Conservation (phyloP, 2,888 invertebrate genomes). For the Drosophila differens region DNA sequence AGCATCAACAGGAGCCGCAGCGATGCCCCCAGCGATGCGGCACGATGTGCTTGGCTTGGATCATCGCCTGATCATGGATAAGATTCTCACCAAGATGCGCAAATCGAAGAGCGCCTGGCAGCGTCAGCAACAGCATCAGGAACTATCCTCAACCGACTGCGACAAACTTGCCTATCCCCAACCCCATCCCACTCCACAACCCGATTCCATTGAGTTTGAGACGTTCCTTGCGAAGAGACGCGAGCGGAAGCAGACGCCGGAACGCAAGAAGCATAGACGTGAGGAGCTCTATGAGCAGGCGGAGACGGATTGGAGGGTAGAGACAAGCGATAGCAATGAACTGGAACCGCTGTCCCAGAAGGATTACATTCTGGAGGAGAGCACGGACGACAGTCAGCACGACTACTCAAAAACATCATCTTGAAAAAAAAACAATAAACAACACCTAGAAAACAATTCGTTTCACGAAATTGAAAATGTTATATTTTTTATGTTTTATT, state of each 20-base stretch:
- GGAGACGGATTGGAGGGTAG: conserved; percentile 7
- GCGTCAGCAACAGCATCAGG: conserved; percentile 29
- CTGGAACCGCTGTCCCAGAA: conserved; percentile 53
- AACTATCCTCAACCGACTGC: not conserved
- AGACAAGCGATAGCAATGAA: conserved; percentile 29
- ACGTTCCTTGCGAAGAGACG: conserved; percentile 67
- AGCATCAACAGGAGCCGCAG: conserved; percentile 74
- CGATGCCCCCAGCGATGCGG: conserved; percentile 88
- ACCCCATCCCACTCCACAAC: not conserved
- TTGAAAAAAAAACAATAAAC: not conserved
- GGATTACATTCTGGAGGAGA: conserved; percentile 75
- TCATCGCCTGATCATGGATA: conserved; percentile 88
- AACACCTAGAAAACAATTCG: not conserved
- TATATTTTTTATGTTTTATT: not conserved
- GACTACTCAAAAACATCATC: not conserved
- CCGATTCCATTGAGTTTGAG: conserved; percentile 48
- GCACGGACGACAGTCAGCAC: conserved; percentile 20
- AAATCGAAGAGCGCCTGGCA: conserved; percentile 87
- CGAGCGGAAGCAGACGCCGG: conserved; percentile 62
- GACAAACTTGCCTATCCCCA: not conserved
- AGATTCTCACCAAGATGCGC: conserved; percentile 86
- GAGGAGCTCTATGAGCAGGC: conserved; percentile 7
- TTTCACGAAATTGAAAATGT: not conserved
- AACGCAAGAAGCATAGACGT: conserved; percentile 65
- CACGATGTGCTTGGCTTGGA: conserved; percentile 90